Percentiles rank a stretch among this genome's conserved stretches.
Evolutionary conservation across 2,888 invertebrate genomes (phyloP).

Genomic region (Lasioglossum morio): DNA sequence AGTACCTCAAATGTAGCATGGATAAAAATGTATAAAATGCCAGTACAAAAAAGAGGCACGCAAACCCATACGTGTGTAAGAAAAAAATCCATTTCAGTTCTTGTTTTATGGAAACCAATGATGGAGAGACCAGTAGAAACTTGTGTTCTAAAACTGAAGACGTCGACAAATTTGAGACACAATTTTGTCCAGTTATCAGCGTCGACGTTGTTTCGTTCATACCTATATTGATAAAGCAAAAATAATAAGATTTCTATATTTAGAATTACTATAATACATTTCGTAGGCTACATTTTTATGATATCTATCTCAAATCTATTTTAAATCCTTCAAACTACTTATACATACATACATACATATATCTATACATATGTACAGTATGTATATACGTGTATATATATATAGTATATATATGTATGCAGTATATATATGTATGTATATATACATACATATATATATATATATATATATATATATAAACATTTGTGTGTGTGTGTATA

Average conservation of each 20-base stretch:
- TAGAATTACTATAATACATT: too few relatives aligned
- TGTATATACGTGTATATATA: too few relatives aligned
- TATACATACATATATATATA: too few relatives aligned
- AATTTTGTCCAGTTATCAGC: slow-evolving; percentile 73
- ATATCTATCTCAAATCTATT: too few relatives aligned
- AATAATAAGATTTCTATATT: neutral
- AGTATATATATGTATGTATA: neutral
- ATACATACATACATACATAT: too few relatives aligned
- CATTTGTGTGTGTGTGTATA: too few relatives aligned
- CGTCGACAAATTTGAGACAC: slow-evolving; percentile 73
- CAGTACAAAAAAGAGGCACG: slow-evolving; percentile 86
- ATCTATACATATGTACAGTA: too few relatives aligned
- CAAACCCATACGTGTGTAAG: slow-evolving; percentile 86
- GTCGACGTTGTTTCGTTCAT: slow-evolving; percentile 72
- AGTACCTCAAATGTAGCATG: slow-evolving; percentile 86
- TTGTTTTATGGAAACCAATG: slow-evolving; percentile 82
- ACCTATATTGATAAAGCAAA: slow-evolving; percentile 68
- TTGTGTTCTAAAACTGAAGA: slow-evolving; percentile 71
- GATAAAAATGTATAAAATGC: slow-evolving; percentile 86
- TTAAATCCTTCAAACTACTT: neutral
- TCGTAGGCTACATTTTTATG: too few relatives aligned
- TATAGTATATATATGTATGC: too few relatives aligned
- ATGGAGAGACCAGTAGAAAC: slow-evolving; percentile 78
- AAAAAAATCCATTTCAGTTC: slow-evolving; percentile 86
- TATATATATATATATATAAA: neutral